phyloP scores from a whole-genome alignment of 2,113 vertebrate genomes.

The Alectura lathami region DNA sequence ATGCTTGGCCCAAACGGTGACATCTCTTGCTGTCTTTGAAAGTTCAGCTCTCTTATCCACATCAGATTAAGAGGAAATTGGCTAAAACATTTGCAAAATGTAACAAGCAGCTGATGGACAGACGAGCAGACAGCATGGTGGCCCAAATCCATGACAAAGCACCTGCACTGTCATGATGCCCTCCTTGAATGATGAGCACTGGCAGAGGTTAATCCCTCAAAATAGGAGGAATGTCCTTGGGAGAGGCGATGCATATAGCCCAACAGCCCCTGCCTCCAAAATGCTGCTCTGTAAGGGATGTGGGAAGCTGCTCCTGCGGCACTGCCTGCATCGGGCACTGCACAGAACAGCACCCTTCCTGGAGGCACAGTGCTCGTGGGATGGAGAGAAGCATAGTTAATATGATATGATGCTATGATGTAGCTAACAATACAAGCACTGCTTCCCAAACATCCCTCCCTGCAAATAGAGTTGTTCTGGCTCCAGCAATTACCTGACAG shows the following conservation, averaged over 20 bases:
- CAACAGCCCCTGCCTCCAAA: not conserved
- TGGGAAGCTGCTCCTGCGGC: not conserved
- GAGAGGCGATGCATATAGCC: conserved; percentile 11
- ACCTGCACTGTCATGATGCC: not conserved
- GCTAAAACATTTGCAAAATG: not conserved
- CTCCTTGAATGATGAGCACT: not conserved
- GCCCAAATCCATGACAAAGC: not conserved
- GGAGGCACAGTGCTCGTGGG: not conserved
- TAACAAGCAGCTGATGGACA: not conserved
- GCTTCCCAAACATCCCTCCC: not conserved
- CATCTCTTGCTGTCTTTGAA: not conserved
- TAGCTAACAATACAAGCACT: not conserved
- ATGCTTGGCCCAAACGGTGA: not conserved
- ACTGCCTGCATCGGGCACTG: not conserved
- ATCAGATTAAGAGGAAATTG: not conserved
- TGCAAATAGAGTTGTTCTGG: conserved; percentile 35
- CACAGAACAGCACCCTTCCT: not conserved
- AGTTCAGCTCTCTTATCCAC: not conserved
- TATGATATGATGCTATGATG: not conserved
- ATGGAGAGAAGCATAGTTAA: not conserved
- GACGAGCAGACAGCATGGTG: accelerated
- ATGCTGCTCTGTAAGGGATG: not conserved
- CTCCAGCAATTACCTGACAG: conserved; percentile 32
- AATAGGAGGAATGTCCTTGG: not conserved
- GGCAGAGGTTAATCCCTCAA: not conserved